Conservation (phyloP, 2,888 invertebrate genomes). For the Dicycla oo region DNA sequence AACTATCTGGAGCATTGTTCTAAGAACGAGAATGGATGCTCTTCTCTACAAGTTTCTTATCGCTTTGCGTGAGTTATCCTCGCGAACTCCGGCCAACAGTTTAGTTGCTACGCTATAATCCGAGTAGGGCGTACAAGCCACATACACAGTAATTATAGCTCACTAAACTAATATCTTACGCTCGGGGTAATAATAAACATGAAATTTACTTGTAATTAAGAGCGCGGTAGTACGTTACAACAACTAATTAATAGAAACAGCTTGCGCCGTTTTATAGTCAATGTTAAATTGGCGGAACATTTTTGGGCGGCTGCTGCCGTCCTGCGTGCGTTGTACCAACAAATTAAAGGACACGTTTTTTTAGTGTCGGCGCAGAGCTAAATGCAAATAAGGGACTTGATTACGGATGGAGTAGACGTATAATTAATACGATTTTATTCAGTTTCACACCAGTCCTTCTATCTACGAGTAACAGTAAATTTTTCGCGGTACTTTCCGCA, state of each 20-base stretch:
- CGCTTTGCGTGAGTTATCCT: slow-evolving; percentile 78
- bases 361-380: slow-evolving; percentile 26
- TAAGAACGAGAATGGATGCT: slow-evolving; percentile 77
- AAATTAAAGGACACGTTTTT: slow-evolving; percentile 51
- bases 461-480: not conserved
- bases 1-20: slow-evolving; percentile 81
- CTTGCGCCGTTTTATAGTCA: slow-evolving; percentile 54
- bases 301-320: slow-evolving; percentile 14
- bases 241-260: slow-evolving; percentile 61
- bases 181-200: slow-evolving; percentile 56
- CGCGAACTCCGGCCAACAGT: slow-evolving; percentile 68
- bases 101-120: slow-evolving; percentile 70
- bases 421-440: slow-evolving; percentile 5
- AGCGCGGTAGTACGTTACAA: slow-evolving; percentile 52
- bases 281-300: slow-evolving; percentile 53
- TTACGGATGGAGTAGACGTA: slow-evolving; percentile 1
- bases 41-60: slow-evolving; percentile 82
- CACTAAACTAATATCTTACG: slow-evolving; percentile 62
- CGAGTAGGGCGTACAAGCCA: slow-evolving; percentile 64
- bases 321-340: slow-evolving; percentile 38
- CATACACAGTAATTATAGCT: slow-evolving; percentile 69
- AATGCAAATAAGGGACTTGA: slow-evolving; percentile 37
- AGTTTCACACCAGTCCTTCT: not conserved
- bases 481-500: too few relatives aligned
- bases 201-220: slow-evolving; percentile 62